phyloP scores from a whole-genome alignment of 1,140 invertebrate species.

The Heliconius hewitsoni region DNA sequence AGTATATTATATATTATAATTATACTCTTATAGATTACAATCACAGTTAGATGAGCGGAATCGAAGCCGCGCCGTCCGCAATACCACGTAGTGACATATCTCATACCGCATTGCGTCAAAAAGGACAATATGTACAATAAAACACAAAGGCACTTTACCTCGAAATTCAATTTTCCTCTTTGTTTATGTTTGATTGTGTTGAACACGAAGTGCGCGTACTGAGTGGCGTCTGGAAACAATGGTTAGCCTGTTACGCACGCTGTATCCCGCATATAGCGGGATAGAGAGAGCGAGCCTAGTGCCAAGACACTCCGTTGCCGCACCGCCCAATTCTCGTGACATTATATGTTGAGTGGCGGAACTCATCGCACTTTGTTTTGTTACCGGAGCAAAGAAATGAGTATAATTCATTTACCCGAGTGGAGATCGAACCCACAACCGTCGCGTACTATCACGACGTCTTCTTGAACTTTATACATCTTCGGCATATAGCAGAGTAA shows the following conservation, averaged over 20 bases:
- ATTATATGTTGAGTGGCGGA: no score
- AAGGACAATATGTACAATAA: background rate
- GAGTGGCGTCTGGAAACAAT: slow-evolving; percentile 88
- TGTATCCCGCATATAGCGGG: background rate
- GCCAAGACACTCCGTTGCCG: background rate
- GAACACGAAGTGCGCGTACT: slow-evolving; percentile 96
- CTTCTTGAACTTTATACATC: no score
- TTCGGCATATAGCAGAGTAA: no score
- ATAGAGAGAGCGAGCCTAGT: background rate
- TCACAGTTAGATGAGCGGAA: background rate
- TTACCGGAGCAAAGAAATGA: no score
- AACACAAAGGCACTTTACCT: slow-evolving; percentile 82
- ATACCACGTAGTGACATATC: background rate
- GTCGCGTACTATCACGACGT: no score
- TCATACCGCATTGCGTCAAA: background rate
- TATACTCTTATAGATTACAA: no score
- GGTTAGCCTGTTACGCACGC: background rate
- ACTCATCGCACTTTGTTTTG: no score
- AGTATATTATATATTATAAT: no score
- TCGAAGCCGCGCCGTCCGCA: background rate
- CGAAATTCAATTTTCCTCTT: slow-evolving; percentile 93
- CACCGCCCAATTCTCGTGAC: no score
- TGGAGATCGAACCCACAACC: no score
- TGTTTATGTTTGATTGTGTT: slow-evolving; percentile 95
- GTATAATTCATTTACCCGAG: no score